These are phyloP conservation scores for Halictus rubicundus DNA, from an alignment of 1,140 invertebrate species.

Conservation along the genomic window DNA sequence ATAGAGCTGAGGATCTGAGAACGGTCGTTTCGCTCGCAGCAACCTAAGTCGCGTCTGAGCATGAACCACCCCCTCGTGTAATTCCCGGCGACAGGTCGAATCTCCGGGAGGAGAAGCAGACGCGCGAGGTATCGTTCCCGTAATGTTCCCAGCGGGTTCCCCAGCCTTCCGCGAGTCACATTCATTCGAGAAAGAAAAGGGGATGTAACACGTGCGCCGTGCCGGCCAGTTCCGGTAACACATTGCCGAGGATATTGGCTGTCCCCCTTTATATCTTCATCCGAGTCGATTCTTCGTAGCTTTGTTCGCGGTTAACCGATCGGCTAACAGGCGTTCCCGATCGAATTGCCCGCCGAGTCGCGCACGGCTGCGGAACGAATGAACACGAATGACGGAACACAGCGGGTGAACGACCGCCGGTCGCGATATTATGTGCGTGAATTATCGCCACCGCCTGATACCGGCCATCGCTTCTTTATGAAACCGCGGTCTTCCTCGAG, in stretches of 20 bases:
- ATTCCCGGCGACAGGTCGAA: too few relatives aligned
- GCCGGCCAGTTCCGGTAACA: constrained; percentile 45
- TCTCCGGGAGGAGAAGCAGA: not conserved
- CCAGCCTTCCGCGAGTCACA: not conserved
- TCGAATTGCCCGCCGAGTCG: not conserved
- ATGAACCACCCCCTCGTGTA: not conserved
- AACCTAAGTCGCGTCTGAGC: too few relatives aligned
- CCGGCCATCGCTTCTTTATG: constrained; percentile 51
- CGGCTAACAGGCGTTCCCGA: constrained; percentile 14
- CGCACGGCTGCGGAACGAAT: not conserved
- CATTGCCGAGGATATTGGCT: constrained; percentile 63
- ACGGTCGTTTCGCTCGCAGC: too few relatives aligned
- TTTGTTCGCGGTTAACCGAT: constrained; percentile 44
- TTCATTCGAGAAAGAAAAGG: not conserved
- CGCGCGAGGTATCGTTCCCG: not conserved
- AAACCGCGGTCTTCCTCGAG: constrained; percentile 37
- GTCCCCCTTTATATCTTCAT: constrained; percentile 60
- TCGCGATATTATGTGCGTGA: constrained; percentile 59
- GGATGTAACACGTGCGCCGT: constrained; percentile 16
- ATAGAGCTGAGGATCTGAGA: too few relatives aligned
- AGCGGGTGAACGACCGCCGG: not conserved
- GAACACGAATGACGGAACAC: not conserved
- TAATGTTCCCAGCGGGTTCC: not conserved
- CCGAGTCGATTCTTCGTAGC: constrained; percentile 26
- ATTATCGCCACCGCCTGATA: constrained; percentile 43